Conservation (phyloP, 2,113 vertebrate species). For the Megaleporinus macrocephalus region DNA sequence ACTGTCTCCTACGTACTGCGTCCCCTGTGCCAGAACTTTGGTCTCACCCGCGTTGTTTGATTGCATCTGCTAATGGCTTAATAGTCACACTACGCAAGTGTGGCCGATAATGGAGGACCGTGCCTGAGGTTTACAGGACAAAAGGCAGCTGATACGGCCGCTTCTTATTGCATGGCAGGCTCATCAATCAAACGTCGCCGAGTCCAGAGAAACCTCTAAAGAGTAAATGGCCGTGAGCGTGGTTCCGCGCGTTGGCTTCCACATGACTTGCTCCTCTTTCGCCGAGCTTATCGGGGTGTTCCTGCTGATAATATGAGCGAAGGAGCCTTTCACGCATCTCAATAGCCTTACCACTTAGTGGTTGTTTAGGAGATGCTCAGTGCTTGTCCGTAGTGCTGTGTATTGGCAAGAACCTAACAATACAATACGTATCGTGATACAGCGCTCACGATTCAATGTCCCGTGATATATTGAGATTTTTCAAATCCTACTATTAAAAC, state of each 20-base stretch:
- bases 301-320: slow-evolving; percentile 19
- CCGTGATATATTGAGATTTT: no score
- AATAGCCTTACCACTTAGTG: slow-evolving; percentile 35
- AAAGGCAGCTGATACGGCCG: slow-evolving; percentile 15
- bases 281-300: slow-evolving; percentile 41
- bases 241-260: slow-evolving; percentile 11
- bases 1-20: neutral
- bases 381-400: no score
- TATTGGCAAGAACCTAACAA: no score
- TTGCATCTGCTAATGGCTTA: neutral
- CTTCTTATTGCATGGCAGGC: neutral
- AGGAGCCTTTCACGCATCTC: slow-evolving; percentile 37
- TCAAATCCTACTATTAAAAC: no score
- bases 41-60: neutral
- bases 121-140: slow-evolving; percentile 14
- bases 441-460: no score
- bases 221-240: slow-evolving; percentile 9
- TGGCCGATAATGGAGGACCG: neutral
- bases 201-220: slow-evolving; percentile 6
- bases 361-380: slow-evolving; percentile 7
- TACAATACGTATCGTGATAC: no score
- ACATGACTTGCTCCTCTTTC: neutral
- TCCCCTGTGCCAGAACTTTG: neutral
- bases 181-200: neutral
- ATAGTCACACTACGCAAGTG: neutral